A percentile compares a stretch with the other conserved stretches of the same genome.
Conservation (phyloP, 2,113 vertebrate genomes). For the Lepidothrix coronata region DNA sequence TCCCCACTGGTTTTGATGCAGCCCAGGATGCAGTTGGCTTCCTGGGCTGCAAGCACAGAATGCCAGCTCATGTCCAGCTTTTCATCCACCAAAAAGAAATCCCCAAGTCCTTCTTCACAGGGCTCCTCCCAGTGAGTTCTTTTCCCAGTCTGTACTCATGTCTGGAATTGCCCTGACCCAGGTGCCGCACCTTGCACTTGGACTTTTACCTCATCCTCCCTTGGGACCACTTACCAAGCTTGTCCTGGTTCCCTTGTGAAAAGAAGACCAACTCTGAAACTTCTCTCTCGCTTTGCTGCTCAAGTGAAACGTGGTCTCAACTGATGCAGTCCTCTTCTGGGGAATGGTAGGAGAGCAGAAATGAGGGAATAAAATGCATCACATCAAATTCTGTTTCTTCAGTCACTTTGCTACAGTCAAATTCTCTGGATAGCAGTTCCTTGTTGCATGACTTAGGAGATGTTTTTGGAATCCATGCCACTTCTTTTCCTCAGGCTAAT, state of each 20-base stretch:
- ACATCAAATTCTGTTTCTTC: not conserved
- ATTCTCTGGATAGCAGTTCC: not conserved
- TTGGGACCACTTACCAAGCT: not conserved
- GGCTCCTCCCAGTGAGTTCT: not conserved
- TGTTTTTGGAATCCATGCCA: not conserved
- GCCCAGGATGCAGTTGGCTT: not conserved
- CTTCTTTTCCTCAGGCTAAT: not conserved
- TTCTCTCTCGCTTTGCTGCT: not conserved
- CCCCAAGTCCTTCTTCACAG: not conserved
- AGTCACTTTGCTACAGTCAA: not conserved
- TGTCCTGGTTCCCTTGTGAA: not conserved
- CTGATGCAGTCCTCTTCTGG: not conserved
- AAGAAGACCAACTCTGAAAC: not conserved
- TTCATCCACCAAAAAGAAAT: not conserved
- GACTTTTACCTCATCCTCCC: not conserved
- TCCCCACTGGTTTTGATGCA: not conserved
- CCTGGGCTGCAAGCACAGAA: not conserved
- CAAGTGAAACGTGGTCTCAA: not conserved
- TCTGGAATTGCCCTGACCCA: not conserved
- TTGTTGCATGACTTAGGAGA: not conserved
- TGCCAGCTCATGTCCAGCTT: not conserved
- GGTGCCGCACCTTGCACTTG: not conserved
- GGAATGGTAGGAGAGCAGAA: not conserved
- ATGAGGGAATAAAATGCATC: not conserved
- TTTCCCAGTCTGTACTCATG: not conserved